Evolutionary conservation across 2,797 vertebrate species (phyloP), one percentile per base, ranked within the genome.

Genomic region (Thalassophryne amazonica): DNA sequence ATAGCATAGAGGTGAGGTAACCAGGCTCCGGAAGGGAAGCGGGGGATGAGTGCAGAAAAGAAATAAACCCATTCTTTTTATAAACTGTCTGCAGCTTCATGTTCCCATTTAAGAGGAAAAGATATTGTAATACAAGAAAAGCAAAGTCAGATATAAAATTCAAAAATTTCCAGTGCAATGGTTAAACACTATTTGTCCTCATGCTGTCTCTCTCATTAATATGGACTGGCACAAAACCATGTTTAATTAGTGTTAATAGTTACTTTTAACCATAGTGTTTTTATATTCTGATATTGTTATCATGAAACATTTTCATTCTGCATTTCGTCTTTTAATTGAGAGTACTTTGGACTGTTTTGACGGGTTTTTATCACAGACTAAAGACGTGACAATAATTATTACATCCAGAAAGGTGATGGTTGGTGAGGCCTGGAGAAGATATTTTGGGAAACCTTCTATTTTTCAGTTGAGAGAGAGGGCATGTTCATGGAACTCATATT

Each of bases 21-120:
- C 37, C 21, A 4, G 20, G 28, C 47, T 61, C 41, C 3, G 6
- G 15, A 14, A 14, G 5, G 24, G 2, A 2, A 2, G 32, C 16
- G 2, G 11, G n/a, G 20, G 14, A 1, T 51, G 38, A 49, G 23
- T 7, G 37, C 10, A 12, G 50, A 35, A 37, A 56, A 32, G 72
- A 72, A 78, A 60, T 54, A 56, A 66, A 53, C 43, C 50, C 3
- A 2, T 13, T 25, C 78, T 80, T 84, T 84, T 80, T 70, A 76
- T 83, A 81, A 76, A 67, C 49, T 10, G 52, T 63, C 70, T 80
- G 82, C 76, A 69, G 80, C 62, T 73, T 85, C 80, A 75, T 73
- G 71, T 85, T 80, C 60, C 73, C 50, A 30, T 34, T 60, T 53
- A 55, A 60, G 52, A 46, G 14, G 12, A 36, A 51, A 62, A 57